Conservation (phyloP, 2,888 invertebrate species). For the Meteorus cinctellus region DNA sequence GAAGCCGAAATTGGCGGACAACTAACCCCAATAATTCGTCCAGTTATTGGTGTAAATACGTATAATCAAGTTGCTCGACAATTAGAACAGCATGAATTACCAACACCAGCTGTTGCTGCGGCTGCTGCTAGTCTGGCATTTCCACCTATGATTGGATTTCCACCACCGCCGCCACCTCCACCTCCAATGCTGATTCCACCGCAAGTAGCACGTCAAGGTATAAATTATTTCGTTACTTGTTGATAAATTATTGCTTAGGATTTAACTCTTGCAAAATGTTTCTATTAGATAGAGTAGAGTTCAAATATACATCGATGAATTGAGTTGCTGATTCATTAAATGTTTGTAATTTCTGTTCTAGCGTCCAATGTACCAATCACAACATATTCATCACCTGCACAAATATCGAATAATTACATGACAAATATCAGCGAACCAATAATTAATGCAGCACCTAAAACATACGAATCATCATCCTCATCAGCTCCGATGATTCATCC, state of each 20-base stretch:
- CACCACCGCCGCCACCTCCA: conserved; percentile 80
- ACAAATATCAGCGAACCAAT: conserved; percentile 66
- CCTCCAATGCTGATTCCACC: conserved; percentile 83
- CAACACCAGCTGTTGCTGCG: conserved; percentile 69
- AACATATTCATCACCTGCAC: conserved; percentile 71
- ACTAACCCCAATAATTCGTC: conserved; percentile 75
- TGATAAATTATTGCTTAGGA: neutral
- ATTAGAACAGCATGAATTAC: conserved; percentile 77
- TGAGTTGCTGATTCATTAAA: neutral
- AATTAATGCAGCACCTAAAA: conserved; percentile 72
- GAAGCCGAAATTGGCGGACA: conserved; percentile 89
- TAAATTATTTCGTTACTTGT: conserved; percentile 33
- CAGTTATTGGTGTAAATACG: conserved; percentile 83
- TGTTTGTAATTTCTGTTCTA: conserved; percentile 41
- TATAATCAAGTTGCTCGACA: conserved; percentile 82
- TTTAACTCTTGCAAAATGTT: too few species aligned
- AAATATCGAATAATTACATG: conserved; percentile 68
- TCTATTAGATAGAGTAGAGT: neutral
- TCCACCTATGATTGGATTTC: conserved; percentile 76
- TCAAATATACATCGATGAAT: neutral
- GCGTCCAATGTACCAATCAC: conserved; percentile 66
- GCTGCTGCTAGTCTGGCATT: conserved; percentile 71
- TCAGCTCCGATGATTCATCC: conserved; percentile 67
- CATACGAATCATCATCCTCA: conserved; percentile 69
- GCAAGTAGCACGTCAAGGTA: conserved; percentile 77